These are phyloP conservation scores for Mycteria americana DNA, from an alignment of 2,797 vertebrate species.

Conservation along the genomic window DNA sequence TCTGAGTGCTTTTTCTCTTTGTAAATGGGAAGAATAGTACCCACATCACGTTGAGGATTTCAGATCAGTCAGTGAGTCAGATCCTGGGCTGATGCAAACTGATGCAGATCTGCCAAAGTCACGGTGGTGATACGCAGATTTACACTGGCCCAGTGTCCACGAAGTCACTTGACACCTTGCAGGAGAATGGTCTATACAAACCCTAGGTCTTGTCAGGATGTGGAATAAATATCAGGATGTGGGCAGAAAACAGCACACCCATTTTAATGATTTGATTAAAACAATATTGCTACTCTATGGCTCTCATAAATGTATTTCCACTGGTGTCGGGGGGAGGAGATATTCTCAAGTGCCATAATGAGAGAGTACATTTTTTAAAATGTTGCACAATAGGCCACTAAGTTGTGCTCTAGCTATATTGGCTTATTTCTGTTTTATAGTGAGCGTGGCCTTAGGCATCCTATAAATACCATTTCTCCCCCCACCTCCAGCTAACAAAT, in stretches of 20 bases:
- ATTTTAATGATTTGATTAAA: conserved; percentile 36
- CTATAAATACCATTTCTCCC: conserved; percentile 72
- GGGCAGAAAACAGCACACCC: conserved; percentile 7
- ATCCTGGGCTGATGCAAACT: not conserved
- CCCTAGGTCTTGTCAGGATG: not conserved
- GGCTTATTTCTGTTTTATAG: conserved; percentile 65
- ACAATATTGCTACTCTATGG: not conserved
- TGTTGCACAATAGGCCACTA: conserved; percentile 14
- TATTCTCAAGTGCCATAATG: conserved; percentile 3
- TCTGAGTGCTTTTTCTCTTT: not conserved
- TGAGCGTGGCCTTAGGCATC: conserved; percentile 72
- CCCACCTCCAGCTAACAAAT: conserved; percentile 71
- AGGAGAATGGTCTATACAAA: not conserved
- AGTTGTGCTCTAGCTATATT: conserved; percentile 29
- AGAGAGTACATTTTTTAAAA: not conserved
- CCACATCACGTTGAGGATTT: not conserved
- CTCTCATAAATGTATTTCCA: conserved; percentile 34
- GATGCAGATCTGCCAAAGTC: not conserved
- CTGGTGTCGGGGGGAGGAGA: not conserved
- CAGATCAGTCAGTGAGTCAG: not conserved
- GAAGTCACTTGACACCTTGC: not conserved
- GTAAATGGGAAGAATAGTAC: not conserved
- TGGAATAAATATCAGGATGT: conserved; percentile 29
- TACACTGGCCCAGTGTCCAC: not conserved
- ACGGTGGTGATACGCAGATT: not conserved